Evolutionary conservation across 2,797 vertebrate genomes (phyloP).

Genomic region (Aldrovandia affinis): DNA sequence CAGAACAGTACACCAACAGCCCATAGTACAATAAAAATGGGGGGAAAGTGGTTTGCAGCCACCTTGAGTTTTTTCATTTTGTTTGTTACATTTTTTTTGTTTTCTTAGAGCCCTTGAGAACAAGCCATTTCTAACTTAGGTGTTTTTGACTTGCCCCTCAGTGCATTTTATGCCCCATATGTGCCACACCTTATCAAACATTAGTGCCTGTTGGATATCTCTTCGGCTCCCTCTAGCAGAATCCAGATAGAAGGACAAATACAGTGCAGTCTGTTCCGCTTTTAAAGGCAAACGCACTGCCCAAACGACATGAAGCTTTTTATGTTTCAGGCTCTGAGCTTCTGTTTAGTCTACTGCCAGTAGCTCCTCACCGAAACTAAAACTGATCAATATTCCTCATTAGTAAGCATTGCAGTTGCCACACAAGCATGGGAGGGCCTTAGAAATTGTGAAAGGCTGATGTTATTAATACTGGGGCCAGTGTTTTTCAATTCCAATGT

Average conservation of each 20-base stretch:
- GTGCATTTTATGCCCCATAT: background rate
- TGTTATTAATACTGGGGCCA: background rate
- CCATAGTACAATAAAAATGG: slow-evolving; percentile 64
- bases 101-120: slow-evolving; percentile 17
- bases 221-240: background rate
- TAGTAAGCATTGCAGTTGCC: background rate
- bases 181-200: background rate
- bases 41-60: slow-evolving; percentile 75
- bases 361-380: background rate
- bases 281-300: background rate
- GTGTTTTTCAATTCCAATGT: too few species aligned
- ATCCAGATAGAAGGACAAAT: background rate
- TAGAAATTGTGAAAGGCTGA: background rate
- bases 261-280: background rate
- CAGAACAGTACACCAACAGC: background rate
- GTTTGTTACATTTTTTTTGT: background rate
- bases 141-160: background rate
- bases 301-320: background rate
- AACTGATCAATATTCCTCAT: background rate
- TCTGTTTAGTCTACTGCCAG: background rate
- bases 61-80: slow-evolving; percentile 71
- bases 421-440: background rate
- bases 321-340: background rate
- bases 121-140: background rate
- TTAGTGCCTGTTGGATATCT: background rate